Evolutionary conservation across 2,888 invertebrate species (phyloP).

Genomic region (Stenchaetothrips biformis): DNA sequence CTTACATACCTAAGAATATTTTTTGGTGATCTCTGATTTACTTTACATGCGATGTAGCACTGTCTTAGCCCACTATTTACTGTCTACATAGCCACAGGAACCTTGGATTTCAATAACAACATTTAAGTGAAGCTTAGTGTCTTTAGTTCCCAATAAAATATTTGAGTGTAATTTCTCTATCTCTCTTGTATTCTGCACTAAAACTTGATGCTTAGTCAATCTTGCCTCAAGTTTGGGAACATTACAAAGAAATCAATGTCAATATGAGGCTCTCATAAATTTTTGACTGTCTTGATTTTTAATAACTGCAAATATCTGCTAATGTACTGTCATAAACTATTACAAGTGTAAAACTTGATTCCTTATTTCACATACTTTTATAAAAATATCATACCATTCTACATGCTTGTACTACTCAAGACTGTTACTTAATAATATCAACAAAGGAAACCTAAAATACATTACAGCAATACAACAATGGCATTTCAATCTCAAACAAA

Average conservation of each 20-base stretch:
- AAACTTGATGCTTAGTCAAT: not conserved
- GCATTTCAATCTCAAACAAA: too few species aligned
- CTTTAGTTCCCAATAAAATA: too few species aligned
- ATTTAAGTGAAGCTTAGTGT: not conserved
- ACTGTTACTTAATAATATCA: constrained; percentile 11
- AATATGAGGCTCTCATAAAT: not conserved
- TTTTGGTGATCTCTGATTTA: not conserved
- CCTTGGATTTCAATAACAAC: not conserved
- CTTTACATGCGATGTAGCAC: not conserved
- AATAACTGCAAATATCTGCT: not conserved
- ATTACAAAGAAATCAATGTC: not conserved
- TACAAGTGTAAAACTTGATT: constrained; percentile 16
- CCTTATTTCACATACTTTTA: constrained; percentile 4
- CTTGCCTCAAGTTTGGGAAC: not conserved
- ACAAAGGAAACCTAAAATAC: not conserved
- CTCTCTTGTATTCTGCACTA: too few species aligned
- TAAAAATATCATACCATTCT: constrained; percentile 23
- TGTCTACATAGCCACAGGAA: not conserved
- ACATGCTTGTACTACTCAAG: constrained; percentile 15
- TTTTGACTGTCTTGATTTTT: not conserved
- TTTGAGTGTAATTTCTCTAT: too few species aligned
- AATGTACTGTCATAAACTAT: not conserved
- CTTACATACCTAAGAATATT: constrained; percentile 15
- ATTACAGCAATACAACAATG: not conserved
- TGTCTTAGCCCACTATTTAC: not conserved